Percentiles rank a stretch among this genome's conserved stretches.
phyloP scores from a whole-genome alignment of 2,113 vertebrate genomes.

The Bos javanicus region DNA sequence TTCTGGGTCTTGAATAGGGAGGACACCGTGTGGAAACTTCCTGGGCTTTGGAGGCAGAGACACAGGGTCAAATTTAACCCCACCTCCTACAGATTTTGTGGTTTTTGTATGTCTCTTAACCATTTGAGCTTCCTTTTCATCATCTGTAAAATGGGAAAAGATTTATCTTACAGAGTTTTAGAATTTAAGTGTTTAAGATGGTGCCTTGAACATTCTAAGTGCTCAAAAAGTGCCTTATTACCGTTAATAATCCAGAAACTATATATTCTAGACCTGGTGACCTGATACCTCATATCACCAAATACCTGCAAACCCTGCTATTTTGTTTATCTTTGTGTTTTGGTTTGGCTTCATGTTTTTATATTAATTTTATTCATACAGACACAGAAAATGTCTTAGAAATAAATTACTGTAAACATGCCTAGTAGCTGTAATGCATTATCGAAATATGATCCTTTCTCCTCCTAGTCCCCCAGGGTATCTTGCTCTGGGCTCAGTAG shows the following conservation, averaged over 20 bases:
- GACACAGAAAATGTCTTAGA: not conserved
- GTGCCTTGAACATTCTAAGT: not conserved
- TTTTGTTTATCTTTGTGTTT: not conserved
- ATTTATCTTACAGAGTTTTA: not conserved
- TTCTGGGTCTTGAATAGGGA: not conserved
- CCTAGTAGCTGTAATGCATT: not conserved
- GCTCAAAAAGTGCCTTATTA: not conserved
- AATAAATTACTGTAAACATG: slow-evolving; percentile 10
- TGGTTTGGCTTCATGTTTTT: not conserved
- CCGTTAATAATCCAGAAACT: not conserved
- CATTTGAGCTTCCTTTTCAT: not conserved
- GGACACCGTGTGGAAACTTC: not conserved
- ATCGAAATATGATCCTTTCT: not conserved
- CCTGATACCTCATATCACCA: not conserved
- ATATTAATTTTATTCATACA: not conserved
- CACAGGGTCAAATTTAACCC: not conserved
- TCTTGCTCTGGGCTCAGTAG: not conserved
- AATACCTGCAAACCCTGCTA: not conserved
- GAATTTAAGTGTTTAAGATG: not conserved
- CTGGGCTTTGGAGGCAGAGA: not conserved
- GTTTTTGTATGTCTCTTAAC: not conserved
- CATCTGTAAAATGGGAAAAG: not conserved
- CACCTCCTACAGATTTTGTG: not conserved
- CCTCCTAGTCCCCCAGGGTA: not conserved
- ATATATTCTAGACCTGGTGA: not conserved